Evolutionary conservation across 2,113 vertebrate genomes (phyloP).

Genomic region (Morphnarchus princeps): DNA sequence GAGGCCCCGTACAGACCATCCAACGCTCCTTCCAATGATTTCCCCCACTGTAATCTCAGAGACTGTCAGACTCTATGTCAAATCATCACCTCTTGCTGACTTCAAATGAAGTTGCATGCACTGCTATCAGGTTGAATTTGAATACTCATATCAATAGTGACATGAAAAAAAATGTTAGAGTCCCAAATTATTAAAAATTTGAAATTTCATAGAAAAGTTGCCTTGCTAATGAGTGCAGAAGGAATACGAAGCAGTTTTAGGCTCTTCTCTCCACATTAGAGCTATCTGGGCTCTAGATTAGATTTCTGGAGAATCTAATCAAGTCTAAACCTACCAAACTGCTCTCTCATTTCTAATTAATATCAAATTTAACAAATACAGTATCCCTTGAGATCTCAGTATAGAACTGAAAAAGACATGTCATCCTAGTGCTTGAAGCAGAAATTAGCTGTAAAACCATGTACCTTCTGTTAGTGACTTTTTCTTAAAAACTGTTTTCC

Average conservation of each 20-base stretch:
- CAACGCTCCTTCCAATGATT: not conserved
- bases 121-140: not conserved
- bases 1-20: not conserved
- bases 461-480: not conserved
- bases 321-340: not conserved
- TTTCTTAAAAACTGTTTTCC: not conserved
- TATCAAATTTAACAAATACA: not conserved
- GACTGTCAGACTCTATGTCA: not conserved
- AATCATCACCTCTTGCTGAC: not conserved
- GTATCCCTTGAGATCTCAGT: not conserved
- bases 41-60: not conserved
- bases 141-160: not conserved
- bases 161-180: not conserved
- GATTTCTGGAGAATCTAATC: not conserved
- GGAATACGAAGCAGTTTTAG: not conserved
- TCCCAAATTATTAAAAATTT: not conserved
- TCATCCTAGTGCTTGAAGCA: not conserved
- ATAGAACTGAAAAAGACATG: not conserved
- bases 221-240: not conserved
- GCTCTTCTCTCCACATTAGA: not conserved
- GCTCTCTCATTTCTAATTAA: constrained; percentile 16
- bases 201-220: not conserved
- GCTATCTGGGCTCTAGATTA: not conserved
- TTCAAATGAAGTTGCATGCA: not conserved
- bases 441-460: not conserved